Evolutionary conservation across 2,888 invertebrate genomes (phyloP).

Genomic region (Frankliniella intonsa): DNA sequence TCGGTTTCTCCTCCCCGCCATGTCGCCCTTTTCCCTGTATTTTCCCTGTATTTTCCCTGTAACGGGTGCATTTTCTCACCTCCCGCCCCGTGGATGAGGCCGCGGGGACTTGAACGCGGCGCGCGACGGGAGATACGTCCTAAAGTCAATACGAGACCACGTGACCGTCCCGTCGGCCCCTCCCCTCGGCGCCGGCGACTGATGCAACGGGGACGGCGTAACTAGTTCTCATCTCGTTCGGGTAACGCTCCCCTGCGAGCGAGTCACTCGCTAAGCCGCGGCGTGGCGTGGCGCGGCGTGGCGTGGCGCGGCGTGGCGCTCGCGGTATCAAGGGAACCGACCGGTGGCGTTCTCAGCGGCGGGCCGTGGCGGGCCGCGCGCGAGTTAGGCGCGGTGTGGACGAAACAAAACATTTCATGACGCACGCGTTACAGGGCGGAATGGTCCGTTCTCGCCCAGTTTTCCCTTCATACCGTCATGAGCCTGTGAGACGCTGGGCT

Average conservation of each 20-base stretch:
- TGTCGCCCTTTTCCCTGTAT: too few relatives aligned
- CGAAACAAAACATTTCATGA: constrained; percentile 1
- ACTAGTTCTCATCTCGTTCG: constrained; percentile 4
- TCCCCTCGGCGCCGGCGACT: background rate
- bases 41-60: too few relatives aligned
- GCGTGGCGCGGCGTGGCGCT: too few relatives aligned
- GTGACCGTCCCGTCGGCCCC: too few relatives aligned
- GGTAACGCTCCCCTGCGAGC: background rate
- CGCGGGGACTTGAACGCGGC: too few relatives aligned
- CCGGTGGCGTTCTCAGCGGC: background rate
- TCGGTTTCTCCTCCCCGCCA: too few relatives aligned
- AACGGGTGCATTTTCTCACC: too few relatives aligned
- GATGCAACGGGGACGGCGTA: background rate
- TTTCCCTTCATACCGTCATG: constrained; percentile 10
- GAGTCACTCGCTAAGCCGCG: background rate
- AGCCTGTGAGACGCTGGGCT: background rate
- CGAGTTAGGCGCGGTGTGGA: background rate
- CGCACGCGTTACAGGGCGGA: background rate
- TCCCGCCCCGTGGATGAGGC: too few relatives aligned
- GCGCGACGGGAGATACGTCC: too few relatives aligned
- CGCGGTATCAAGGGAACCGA: background rate
- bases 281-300: background rate
- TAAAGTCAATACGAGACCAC: too few relatives aligned
- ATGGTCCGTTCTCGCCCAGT: background rate
- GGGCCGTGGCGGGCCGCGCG: background rate